Conservation (phyloP, 35 echinoderm and acorn worm genomes). For the Ophiothrix spiculata region DNA sequence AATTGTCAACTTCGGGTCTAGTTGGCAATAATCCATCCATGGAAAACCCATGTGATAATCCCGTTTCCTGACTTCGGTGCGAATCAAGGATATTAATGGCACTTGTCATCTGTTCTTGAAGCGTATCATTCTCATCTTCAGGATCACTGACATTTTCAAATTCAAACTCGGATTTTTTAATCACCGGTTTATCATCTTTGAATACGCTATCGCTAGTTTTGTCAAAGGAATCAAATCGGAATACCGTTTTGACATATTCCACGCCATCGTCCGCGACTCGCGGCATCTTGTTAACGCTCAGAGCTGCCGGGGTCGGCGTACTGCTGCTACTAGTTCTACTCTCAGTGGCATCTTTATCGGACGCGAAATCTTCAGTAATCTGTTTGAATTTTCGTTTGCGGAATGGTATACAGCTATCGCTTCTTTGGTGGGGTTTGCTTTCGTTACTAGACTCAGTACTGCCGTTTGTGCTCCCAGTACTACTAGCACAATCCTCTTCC, state of each 20-base stretch:
- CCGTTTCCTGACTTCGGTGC: no score
- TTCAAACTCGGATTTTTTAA: neutral
- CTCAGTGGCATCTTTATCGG: neutral
- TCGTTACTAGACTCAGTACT: neutral
- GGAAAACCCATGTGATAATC: no score
- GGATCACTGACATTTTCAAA: neutral
- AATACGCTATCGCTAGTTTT: slow-evolving; percentile 1
- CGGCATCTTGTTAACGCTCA: neutral
- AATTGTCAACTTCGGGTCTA: no score
- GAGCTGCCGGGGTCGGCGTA: neutral
- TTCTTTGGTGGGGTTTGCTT: neutral
- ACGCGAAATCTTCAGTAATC: neutral
- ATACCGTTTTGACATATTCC: neutral
- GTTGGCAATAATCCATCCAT: no score
- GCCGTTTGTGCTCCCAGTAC: neutral
- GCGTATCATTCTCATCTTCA: neutral
- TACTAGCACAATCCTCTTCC: neutral
- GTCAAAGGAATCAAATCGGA: neutral
- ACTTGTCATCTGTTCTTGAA: neutral
- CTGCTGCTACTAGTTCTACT: slow-evolving; percentile 6
- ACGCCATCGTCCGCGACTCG: neutral
- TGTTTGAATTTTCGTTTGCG: slow-evolving; percentile 2
- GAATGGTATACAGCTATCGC: slow-evolving; percentile 8
- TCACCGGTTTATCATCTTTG: neutral
- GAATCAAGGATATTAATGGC: no score